Evolutionary conservation across 2,113 vertebrate genomes (phyloP).

Genomic region (Cyprinus carpio): DNA sequence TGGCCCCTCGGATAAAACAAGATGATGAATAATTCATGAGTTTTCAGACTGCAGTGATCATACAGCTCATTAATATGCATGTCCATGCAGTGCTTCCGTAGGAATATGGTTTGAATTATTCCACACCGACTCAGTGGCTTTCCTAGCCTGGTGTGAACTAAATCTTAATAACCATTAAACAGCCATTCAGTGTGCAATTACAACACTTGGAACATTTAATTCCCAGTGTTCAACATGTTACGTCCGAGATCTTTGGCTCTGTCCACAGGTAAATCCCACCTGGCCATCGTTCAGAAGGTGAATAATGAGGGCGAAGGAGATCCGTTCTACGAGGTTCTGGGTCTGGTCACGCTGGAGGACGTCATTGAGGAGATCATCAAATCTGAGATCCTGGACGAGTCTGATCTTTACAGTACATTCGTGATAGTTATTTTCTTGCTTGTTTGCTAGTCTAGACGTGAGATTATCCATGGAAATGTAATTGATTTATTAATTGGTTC

Average conservation of each 20-base stretch:
- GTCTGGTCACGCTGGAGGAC: constrained; percentile 90
- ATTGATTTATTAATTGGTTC: no score
- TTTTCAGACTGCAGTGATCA: not conserved
- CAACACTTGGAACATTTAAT: not conserved
- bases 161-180: not conserved
- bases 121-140: not conserved
- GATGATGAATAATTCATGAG: constrained; percentile 9
- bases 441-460: no score
- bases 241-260: not conserved
- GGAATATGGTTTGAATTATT: not conserved
- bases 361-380: constrained; percentile 96
- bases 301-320: constrained; percentile 94
- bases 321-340: constrained; percentile 94
- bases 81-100: constrained; percentile 7
- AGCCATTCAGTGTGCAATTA: not conserved
- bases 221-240: not conserved
- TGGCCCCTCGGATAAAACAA: not conserved
- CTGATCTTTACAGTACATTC: constrained; percentile 87
- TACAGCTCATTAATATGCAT: constrained; percentile 2
- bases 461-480: no score
- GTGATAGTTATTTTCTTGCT: not conserved
- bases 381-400: constrained; percentile 91
- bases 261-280: constrained; percentile 86
- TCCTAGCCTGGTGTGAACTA: not conserved
- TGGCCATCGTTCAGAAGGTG: constrained; percentile 96